phyloP scores from a whole-genome alignment of 2,888 invertebrate genomes.

The Leptura quadrifasciata region DNA sequence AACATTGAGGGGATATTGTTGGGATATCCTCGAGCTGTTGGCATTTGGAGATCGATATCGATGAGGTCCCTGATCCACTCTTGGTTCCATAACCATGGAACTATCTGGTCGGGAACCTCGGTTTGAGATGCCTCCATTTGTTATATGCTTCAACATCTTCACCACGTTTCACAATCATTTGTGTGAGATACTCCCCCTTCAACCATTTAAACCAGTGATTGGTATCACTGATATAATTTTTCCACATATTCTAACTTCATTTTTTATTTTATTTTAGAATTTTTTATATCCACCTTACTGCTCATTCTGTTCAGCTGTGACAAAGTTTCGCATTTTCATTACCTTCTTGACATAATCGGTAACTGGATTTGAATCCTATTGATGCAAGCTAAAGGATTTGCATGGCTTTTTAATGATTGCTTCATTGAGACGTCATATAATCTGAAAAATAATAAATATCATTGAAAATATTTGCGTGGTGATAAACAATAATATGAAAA shows the following conservation, averaged over 20 bases:
- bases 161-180: conserved; percentile 59
- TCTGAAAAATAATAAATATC: conserved; percentile 12
- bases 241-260: conserved; percentile 65
- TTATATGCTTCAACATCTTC: conserved; percentile 83
- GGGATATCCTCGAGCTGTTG: conserved; percentile 68
- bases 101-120: conserved; percentile 72
- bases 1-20: conserved; percentile 81
- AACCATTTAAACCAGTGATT: conserved; percentile 63
- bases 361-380: background rate
- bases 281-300: conserved; percentile 56
- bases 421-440: conserved; percentile 12
- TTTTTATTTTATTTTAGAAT: conserved; percentile 57
- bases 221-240: conserved; percentile 64
- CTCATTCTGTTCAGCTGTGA: conserved; percentile 42
- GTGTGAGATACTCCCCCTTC: conserved; percentile 51
- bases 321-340: background rate
- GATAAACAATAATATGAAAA: too few species aligned
- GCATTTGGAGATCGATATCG: conserved; percentile 68
- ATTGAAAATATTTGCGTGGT: background rate
- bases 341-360: conserved; percentile 17
- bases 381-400: background rate
- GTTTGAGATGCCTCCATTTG: conserved; percentile 75
- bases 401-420: background rate
- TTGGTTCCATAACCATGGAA: conserved; percentile 70
- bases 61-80: conserved; percentile 65